Evolutionary conservation across 2,113 vertebrate species (phyloP).

Genomic region (Leiothrix lutea): DNA sequence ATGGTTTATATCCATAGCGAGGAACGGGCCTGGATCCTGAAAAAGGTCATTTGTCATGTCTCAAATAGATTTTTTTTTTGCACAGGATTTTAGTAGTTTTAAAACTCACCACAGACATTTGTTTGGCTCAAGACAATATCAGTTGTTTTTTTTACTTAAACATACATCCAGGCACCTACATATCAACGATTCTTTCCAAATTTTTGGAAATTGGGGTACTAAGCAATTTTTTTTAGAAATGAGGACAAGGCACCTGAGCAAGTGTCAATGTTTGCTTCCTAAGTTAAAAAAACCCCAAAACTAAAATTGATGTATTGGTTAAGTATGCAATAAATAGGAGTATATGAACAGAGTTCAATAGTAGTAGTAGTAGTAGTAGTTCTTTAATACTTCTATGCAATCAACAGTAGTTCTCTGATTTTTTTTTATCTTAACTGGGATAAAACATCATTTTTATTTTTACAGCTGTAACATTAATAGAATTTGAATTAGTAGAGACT

Average conservation of each 20-base stretch:
- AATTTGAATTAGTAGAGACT: neutral
- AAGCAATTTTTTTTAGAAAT: neutral
- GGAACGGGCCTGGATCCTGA: slow-evolving; percentile 86
- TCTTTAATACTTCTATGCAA: neutral
- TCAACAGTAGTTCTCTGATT: neutral
- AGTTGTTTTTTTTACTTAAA: neutral
- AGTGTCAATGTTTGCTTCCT: neutral
- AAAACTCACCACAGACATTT: neutral
- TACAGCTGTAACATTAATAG: neutral
- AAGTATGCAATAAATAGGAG: neutral
- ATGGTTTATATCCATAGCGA: slow-evolving; percentile 83
- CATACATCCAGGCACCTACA: neutral
- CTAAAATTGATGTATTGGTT: neutral
- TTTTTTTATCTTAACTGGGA: neutral
- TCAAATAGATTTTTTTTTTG: neutral
- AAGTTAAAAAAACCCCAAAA: neutral
- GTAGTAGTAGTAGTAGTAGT: neutral
- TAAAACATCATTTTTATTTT: neutral
- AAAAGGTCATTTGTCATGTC: slow-evolving; percentile 42
- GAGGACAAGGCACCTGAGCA: neutral
- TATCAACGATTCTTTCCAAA: neutral
- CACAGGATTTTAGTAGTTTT: neutral
- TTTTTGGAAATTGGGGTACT: neutral
- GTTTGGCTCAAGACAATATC: neutral
- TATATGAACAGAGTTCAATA: neutral